Evolutionary conservation across 2,797 vertebrate species (phyloP), one percentile per base, ranked within the genome.

Genomic region (Ctenopoma kingsleyae): DNA sequence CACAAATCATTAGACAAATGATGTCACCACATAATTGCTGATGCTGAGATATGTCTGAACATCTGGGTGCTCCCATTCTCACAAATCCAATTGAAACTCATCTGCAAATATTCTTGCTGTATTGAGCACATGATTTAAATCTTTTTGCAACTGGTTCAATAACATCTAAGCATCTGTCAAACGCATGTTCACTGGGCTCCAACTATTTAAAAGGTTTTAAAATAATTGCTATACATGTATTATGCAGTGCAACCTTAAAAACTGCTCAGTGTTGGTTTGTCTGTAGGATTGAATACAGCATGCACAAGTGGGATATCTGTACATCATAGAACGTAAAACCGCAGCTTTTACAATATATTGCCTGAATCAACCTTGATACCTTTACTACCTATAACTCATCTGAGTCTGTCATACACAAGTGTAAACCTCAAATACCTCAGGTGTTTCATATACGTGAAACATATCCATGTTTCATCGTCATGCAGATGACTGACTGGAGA

Each of bases 391-490:
- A 54, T 9, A 20, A 7, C 11, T 57, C 11, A 30, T 7, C 22
- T 51, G 49, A 15, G 12, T 52, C 13, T 19, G 7, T 59, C 32
- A 44, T 5, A 43, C 6, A 38, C 4, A 5, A 17, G 8, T 20
- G 16, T 38, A 61, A 12, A 36, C 20, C 46, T 50, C n/a, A 22
- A 5, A 12, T 12, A 4, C 40, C 19, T 44, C 22, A 15, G 17
- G 22, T 67, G 25, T 20, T 20, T 36, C 1, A 59, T 23, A 2
- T 66, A 23, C 43, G 23, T 54, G 13, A 47, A 27, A 40, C 35
- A 25, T 47, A 73, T 7, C 52, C 16, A 15, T 10, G 47, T 73
- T 61, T 61, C 17, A 65, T 16, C 25, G 35, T 25, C 43, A 54
- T 13, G 12, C n/a, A 55, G 10, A 35, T 25, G 3, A 10, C 40